phyloP scores from a whole-genome alignment of 2,113 vertebrate genomes.

The Eudyptes chrysolophus region DNA sequence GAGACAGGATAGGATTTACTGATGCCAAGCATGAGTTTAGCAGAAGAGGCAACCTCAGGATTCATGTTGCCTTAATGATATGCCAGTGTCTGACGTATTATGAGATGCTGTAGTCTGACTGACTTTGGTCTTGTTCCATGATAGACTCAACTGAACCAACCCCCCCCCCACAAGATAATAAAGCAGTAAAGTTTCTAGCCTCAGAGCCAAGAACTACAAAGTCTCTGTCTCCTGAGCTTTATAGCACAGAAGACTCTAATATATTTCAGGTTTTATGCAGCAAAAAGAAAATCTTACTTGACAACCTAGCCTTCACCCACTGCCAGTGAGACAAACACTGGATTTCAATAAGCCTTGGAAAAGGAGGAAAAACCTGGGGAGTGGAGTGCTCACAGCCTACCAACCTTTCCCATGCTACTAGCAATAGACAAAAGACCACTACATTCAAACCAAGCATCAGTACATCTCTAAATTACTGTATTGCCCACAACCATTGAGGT shows the following conservation, averaged over 20 bases:
- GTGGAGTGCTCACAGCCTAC: neutral
- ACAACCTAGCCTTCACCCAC: neutral
- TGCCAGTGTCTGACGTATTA: neutral
- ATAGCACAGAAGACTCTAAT: neutral
- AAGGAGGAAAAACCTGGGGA: neutral
- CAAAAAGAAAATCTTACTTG: neutral
- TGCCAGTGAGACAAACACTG: neutral
- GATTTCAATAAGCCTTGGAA: neutral
- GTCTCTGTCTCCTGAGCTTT: neutral
- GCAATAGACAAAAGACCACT: neutral
- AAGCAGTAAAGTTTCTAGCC: neutral
- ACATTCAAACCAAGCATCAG: neutral
- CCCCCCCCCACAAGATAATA: neutral
- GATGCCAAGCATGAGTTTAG: neutral
- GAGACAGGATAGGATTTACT: neutral
- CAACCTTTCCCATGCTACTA: neutral
- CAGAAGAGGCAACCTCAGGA: neutral
- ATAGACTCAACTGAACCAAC: neutral
- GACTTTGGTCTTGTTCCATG: neutral
- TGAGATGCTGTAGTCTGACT: neutral
- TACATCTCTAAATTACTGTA: neutral
- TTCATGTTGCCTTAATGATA: neutral
- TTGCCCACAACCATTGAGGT: neutral
- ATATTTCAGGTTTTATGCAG: neutral
- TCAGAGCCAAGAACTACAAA: neutral